Conservation (phyloP, 1,140 invertebrate genomes). For the Calliopsis andreniformis region DNA sequence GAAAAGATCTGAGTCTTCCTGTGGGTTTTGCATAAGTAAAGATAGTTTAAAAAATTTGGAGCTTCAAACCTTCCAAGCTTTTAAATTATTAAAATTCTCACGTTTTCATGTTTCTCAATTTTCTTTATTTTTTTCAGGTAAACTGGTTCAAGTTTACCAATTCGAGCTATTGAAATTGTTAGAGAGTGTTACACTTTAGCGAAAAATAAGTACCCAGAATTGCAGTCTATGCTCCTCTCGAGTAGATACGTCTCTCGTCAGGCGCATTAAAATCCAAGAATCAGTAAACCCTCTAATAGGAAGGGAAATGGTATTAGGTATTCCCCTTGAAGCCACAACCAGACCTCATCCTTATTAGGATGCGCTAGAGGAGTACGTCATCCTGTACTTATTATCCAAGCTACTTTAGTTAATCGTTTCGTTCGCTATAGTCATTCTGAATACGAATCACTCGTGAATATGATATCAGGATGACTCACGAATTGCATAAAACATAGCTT, state of each 20-base stretch:
- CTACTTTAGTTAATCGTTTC: slow-evolving; percentile 13
- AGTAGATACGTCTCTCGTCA: neutral
- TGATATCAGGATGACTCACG: no score
- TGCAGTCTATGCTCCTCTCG: neutral
- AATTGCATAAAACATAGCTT: no score
- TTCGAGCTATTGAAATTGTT: no score
- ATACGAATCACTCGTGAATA: neutral
- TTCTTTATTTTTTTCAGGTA: no score
- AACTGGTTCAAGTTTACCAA: no score
- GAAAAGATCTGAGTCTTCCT: no score
- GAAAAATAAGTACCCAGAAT: slow-evolving; percentile 17
- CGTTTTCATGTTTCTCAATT: no score
- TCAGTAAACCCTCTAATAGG: slow-evolving; percentile 42
- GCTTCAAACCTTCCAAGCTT: no score
- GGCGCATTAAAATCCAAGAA: slow-evolving; percentile 26
- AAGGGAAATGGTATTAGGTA: slow-evolving; percentile 46
- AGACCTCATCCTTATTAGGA: slow-evolving; percentile 16
- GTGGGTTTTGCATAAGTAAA: no score
- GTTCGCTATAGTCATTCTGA: neutral
- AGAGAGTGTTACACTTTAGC: neutral
- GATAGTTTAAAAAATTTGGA: no score
- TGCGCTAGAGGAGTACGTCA: neutral
- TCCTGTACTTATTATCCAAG: neutral
- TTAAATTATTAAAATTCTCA: no score
- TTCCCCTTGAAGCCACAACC: slow-evolving; percentile 37